Percentiles rank a stretch among this genome's conserved stretches.
Evolutionary conservation across 2,113 vertebrate genomes (phyloP).

Genomic region (Sturnus vulgaris): DNA sequence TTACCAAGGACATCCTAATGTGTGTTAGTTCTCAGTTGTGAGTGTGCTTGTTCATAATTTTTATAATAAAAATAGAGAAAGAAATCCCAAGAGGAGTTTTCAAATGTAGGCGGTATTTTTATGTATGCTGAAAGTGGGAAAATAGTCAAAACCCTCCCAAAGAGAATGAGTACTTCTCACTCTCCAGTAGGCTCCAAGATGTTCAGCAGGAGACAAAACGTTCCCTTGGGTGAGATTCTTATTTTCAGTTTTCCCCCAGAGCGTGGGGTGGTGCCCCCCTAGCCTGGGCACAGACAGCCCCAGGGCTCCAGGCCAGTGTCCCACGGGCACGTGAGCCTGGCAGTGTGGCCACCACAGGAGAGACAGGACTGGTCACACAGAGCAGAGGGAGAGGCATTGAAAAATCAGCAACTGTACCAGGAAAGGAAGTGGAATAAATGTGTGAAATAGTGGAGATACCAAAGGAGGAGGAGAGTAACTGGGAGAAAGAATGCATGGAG

Average conservation of each 20-base stretch:
- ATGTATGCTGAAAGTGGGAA: background rate
- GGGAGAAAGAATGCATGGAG: background rate
- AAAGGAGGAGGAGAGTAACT: background rate
- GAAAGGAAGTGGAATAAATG: background rate
- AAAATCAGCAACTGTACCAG: background rate
- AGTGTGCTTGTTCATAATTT: background rate
- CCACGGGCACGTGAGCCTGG: background rate
- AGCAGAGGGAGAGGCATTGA: background rate
- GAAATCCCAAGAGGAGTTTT: background rate
- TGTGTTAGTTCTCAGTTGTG: background rate
- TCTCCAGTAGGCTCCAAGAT: background rate
- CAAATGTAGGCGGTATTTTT: background rate
- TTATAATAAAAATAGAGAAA: background rate
- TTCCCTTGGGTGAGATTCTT: background rate
- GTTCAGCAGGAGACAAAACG: background rate
- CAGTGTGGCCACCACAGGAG: background rate
- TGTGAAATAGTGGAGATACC: background rate
- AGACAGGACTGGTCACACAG: background rate
- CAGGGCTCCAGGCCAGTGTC: background rate
- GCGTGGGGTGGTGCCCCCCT: background rate
- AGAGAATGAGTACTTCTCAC: background rate
- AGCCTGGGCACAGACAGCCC: background rate
- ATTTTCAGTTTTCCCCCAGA: background rate
- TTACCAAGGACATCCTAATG: background rate
- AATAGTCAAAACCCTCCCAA: background rate